These are phyloP conservation scores for Salminus brasiliensis DNA, from an alignment of 2,113 vertebrate genomes.

Conservation along the genomic window DNA sequence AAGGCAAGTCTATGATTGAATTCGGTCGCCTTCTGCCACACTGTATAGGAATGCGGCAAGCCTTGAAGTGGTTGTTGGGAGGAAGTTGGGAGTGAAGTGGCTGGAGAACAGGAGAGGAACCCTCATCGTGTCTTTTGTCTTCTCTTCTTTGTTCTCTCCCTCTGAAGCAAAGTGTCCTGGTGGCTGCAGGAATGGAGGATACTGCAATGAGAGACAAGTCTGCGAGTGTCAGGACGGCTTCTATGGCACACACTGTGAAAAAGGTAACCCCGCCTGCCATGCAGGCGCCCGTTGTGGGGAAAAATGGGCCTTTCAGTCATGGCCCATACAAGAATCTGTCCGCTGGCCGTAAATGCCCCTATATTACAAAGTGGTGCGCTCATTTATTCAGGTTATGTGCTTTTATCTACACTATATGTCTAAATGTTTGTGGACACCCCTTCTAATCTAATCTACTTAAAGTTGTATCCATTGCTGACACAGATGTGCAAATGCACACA, in stretches of 20 bases:
- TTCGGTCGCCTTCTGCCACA: constrained; percentile 27
- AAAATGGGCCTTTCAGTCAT: not conserved
- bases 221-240: constrained; percentile 89
- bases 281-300: not conserved
- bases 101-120: constrained; percentile 5
- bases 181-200: constrained; percentile 86
- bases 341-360: too few species aligned
- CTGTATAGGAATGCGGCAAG: constrained; percentile 17
- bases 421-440: too few species aligned
- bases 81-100: constrained; percentile 4
- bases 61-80: constrained; percentile 52
- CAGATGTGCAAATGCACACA: too few species aligned
- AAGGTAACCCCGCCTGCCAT: constrained; percentile 74
- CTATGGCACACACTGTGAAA: constrained; percentile 88
- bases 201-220: constrained; percentile 84
- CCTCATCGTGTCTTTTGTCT: constrained; percentile 15
- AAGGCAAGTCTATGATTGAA: constrained; percentile 31
- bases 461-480: too few species aligned
- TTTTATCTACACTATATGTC: too few species aligned
- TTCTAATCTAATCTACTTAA: too few species aligned
- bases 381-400: not conserved
- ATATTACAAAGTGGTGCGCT: not conserved
- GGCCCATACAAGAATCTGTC: not conserved
- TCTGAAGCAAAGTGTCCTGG: constrained; percentile 83
- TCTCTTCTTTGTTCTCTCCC: not conserved